Evolutionary conservation across 2,888 invertebrate genomes (phyloP).

Genomic region (Chorisops tibialis): DNA sequence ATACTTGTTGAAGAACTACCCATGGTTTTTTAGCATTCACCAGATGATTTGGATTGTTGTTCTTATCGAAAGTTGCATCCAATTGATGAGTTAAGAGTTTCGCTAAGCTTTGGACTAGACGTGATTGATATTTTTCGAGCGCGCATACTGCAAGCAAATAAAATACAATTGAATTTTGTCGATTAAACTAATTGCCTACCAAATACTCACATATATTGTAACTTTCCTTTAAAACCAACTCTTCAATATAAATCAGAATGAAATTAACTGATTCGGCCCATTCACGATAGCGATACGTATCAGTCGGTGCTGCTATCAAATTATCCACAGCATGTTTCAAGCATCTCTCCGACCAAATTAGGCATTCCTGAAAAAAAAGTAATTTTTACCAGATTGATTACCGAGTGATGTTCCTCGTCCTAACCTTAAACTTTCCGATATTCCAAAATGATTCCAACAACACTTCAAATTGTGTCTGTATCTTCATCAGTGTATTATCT

Average conservation of each 20-base stretch:
- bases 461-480: constrained; percentile 46
- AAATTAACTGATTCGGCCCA: constrained; percentile 54
- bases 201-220: constrained; percentile 53
- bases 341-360: constrained; percentile 74
- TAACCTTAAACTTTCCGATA: constrained; percentile 55
- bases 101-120: constrained; percentile 71
- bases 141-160: constrained; percentile 51
- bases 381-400: not conserved
- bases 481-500: constrained; percentile 37
- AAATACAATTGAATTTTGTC: too few species aligned
- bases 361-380: constrained; percentile 55
- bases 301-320: constrained; percentile 55
- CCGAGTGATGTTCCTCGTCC: too few species aligned
- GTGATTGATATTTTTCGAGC: constrained; percentile 59
- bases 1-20: constrained; percentile 77
- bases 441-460: constrained; percentile 67
- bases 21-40: constrained; percentile 73
- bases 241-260: constrained; percentile 52
- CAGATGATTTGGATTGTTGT: constrained; percentile 61
- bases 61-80: constrained; percentile 61
- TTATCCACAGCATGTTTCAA: constrained; percentile 70
- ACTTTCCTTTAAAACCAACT: constrained; percentile 57
- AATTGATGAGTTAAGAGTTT: constrained; percentile 75
- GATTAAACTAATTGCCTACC: too few species aligned
- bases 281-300: constrained; percentile 46